Percentiles rank a stretch among this genome's conserved stretches.
phyloP scores from a whole-genome alignment of 2,888 invertebrate species.

The Synanthedon formicaeformis region DNA sequence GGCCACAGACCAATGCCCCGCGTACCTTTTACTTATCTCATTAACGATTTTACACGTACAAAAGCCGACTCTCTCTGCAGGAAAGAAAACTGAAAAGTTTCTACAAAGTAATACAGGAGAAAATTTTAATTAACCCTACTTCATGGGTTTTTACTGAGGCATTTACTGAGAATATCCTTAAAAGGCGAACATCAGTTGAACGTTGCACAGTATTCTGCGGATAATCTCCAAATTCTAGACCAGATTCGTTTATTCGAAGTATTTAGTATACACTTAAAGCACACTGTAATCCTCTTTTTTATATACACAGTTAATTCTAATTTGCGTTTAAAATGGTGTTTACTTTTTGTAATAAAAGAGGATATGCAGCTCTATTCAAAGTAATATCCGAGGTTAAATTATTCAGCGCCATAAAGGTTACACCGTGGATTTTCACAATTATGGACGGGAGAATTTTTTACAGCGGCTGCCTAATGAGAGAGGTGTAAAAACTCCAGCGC shows the following conservation, averaged over 20 bases:
- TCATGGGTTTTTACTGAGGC: no score
- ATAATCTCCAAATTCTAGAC: no score
- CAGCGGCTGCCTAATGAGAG: constrained; percentile 31
- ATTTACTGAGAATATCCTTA: no score
- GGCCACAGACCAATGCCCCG: constrained; percentile 14
- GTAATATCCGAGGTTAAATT: constrained; percentile 29
- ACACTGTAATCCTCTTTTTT: background rate
- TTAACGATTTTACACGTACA: constrained; percentile 19
- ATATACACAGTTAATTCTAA: background rate
- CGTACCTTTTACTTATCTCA: constrained; percentile 36
- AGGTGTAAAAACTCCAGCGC: constrained; percentile 19
- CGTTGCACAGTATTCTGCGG: no score
- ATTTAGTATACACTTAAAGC: no score
- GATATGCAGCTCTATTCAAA: constrained; percentile 20
- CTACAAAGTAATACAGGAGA: no score
- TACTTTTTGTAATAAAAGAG: constrained; percentile 23
- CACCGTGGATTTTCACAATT: constrained; percentile 34
- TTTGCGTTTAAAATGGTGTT: constrained; percentile 4
- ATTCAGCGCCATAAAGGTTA: constrained; percentile 29
- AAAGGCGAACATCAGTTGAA: no score
- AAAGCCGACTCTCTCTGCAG: no score
- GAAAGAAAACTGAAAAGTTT: no score
- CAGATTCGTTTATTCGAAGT: no score
- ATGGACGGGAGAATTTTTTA: constrained; percentile 32
- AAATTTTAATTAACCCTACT: no score